These are phyloP conservation scores for Olivierus martensii DNA, from an alignment of 1,140 invertebrate species.

Conservation along the genomic window DNA sequence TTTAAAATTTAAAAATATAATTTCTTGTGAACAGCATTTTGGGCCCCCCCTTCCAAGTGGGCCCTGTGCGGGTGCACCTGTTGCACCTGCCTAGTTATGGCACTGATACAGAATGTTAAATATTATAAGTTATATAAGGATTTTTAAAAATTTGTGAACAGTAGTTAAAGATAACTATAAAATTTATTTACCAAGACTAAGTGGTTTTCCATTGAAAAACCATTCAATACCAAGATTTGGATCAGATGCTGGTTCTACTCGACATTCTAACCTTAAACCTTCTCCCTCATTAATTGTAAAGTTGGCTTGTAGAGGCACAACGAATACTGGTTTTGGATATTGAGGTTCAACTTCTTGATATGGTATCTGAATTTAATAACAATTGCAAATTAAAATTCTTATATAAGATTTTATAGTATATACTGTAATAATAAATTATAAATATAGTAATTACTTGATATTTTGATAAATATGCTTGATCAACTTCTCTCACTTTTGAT, in stretches of 20 bases:
- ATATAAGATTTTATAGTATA: too few species aligned
- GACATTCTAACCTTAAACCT: constrained; percentile 77
- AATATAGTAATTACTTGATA: constrained; percentile 10
- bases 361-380: background rate
- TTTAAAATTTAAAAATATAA: too few species aligned
- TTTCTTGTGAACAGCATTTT: too few species aligned
- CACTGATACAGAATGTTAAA: too few species aligned
- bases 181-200: constrained; percentile 48
- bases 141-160: too few species aligned
- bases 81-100: too few species aligned
- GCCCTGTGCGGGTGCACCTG: too few species aligned
- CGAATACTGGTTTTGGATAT: constrained; percentile 78
- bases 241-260: constrained; percentile 91
- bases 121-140: too few species aligned
- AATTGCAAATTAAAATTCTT: too few species aligned
- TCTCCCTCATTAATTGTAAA: constrained; percentile 79
- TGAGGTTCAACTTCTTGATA: constrained; percentile 45
- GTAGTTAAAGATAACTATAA: background rate
- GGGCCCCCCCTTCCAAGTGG: too few species aligned
- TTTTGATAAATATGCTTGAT: constrained; percentile 44
- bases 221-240: constrained; percentile 87
- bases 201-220: constrained; percentile 80
- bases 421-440: too few species aligned
- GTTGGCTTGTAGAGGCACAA: constrained; percentile 60
- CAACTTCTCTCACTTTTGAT: constrained; percentile 69